phyloP scores from a whole-genome alignment of 1,140 invertebrate species.

The Nixonia krombeini region DNA sequence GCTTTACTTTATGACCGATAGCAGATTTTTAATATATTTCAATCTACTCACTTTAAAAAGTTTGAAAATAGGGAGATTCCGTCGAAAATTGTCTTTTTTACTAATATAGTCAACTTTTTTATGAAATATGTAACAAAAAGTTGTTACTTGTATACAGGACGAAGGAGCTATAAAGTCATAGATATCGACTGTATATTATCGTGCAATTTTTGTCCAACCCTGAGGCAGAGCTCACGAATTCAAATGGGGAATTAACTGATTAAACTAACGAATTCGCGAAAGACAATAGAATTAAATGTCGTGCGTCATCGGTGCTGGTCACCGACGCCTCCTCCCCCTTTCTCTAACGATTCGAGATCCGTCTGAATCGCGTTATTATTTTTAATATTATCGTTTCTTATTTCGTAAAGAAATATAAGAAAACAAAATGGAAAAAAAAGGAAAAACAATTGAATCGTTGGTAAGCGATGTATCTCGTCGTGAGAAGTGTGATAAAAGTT shows the following conservation, averaged over 20 bases:
- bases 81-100: too few relatives aligned
- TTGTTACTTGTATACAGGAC: too few relatives aligned
- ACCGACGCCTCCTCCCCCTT: constrained; percentile 43
- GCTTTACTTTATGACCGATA: too few relatives aligned
- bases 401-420: not conserved
- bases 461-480: not conserved
- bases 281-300: constrained; percentile 61
- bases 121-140: too few relatives aligned
- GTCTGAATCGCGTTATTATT: not conserved
- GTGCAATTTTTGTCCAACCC: constrained; percentile 18
- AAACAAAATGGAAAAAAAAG: not conserved
- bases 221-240: constrained; percentile 24
- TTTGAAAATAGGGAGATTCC: too few relatives aligned
- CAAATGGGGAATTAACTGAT: too few relatives aligned
- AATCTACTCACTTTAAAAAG: too few relatives aligned
- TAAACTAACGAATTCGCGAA: constrained; percentile 47
- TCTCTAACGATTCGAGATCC: constrained; percentile 1
- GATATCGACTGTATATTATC: too few relatives aligned
- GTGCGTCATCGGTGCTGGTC: constrained; percentile 46
- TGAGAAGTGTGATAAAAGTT: constrained; percentile 6
- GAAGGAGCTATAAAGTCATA: too few relatives aligned
- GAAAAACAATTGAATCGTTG: not conserved
- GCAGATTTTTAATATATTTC: too few relatives aligned
- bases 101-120: too few relatives aligned
- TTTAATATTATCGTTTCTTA: not conserved